These are phyloP conservation scores for Pemphigus obesinymphae DNA, from an alignment of 1,140 invertebrate species.

Conservation along the genomic window DNA sequence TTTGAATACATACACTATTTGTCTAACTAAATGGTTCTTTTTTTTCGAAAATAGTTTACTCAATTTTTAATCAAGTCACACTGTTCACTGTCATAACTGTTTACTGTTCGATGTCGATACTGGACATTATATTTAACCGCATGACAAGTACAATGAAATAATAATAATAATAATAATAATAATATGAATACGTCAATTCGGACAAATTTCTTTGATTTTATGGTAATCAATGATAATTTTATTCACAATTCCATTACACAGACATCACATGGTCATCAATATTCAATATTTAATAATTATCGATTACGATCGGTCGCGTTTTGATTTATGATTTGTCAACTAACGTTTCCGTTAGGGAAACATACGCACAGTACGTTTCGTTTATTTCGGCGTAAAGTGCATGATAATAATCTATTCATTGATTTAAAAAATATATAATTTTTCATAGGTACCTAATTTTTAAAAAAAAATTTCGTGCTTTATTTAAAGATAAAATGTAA, in stretches of 20 bases:
- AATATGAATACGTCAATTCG: background rate
- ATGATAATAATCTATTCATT: too few relatives aligned
- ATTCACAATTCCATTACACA: background rate
- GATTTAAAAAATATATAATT: too few relatives aligned
- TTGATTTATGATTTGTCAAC: background rate
- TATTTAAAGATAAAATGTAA: too few relatives aligned
- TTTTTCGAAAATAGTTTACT: too few relatives aligned
- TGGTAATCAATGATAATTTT: conserved; percentile 37
- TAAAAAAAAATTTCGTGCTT: too few relatives aligned
- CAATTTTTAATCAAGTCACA: too few relatives aligned
- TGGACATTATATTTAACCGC: background rate
- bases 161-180: background rate
- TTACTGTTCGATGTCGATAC: too few relatives aligned
- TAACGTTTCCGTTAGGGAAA: background rate
- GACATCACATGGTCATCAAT: background rate
- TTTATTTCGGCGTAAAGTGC: too few relatives aligned
- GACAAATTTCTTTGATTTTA: background rate
- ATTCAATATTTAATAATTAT: conserved; percentile 1
- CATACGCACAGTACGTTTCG: too few relatives aligned
- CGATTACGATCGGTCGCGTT: background rate
- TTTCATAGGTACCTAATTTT: too few relatives aligned
- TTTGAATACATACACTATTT: background rate
- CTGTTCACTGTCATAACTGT: too few relatives aligned
- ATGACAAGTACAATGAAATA: background rate
- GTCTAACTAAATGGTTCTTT: background rate